Base-by-base conservation (phyloP, 1,140 invertebrate genomes). In the Telenomus remus region DNA sequence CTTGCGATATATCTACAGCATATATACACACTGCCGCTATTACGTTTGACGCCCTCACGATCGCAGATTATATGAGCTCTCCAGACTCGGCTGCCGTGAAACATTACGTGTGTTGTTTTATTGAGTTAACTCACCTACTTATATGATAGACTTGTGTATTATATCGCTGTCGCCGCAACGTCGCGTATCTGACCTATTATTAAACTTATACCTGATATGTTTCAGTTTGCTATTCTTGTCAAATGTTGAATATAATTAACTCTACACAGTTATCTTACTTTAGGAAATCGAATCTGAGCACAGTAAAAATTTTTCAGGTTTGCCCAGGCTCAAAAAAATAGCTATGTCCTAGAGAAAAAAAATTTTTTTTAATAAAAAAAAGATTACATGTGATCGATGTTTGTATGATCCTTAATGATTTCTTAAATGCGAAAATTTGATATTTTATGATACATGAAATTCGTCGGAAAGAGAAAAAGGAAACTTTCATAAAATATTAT, bases 31-130 rank as follows among this genome's bases (percentile, higher is more conserved):
- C 60, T 60, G 61, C 59, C 54, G 59, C 63, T 69, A 76, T 81
- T 79, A 76, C 75, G 71, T 76, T 74, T 61, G 66, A 84, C 81
- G 82, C 81, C 81, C 74, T 80, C 82, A 76, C 80, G 80, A 80
- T 82, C 57, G 12, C 47, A 77, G 81, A 83, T 82, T 81, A 68
- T 59, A 14, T 7, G 43, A 4, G 42, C 60, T 43, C 68, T 69
- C 76, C 56, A 47, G 56, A 15, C 19, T 27, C 73, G 56, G 47
- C 65, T 60, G 54, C 61, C 69, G 60, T 47, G 51, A 69, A 77
- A 77, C 68, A 57, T 75, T 66, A 65, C 59, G 76, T 72, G 19
- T 6, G 68, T 66, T 65, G 59, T 59, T 68, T 70, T 74, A 71
- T 78, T 65, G 50, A 44, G 10, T 27, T 54, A 42, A 60, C 12